Conservation (phyloP, 2,888 invertebrate genomes). For the Spisula solida region DNA sequence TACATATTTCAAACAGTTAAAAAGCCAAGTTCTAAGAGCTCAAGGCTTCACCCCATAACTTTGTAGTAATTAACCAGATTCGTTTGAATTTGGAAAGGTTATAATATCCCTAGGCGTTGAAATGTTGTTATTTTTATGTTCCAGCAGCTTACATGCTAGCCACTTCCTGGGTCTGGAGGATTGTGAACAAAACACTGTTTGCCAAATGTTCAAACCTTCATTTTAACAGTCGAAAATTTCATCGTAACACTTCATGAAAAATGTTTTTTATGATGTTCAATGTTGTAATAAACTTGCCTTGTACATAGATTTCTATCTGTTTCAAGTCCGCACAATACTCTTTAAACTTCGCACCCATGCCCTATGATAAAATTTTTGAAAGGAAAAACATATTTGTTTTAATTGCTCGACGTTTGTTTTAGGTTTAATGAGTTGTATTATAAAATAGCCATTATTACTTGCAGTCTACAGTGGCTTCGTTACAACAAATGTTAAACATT, state of each 20-base stretch:
- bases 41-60: slow-evolving; percentile 34
- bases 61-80: slow-evolving; percentile 46
- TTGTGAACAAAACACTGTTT: slow-evolving; percentile 36
- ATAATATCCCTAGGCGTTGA: slow-evolving; percentile 24
- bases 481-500: slow-evolving; percentile 47
- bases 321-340: slow-evolving; percentile 40
- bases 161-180: slow-evolving; percentile 48
- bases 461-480: slow-evolving; percentile 18
- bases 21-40: slow-evolving; percentile 40
- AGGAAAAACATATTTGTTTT: slow-evolving; percentile 54
- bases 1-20: slow-evolving; percentile 54
- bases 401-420: slow-evolving; percentile 51
- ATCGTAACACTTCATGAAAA: slow-evolving; percentile 55
- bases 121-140: slow-evolving; percentile 34
- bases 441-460: slow-evolving; percentile 45
- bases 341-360: slow-evolving; percentile 40
- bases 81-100: slow-evolving; percentile 54
- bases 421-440: slow-evolving; percentile 37
- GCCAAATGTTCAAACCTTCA: slow-evolving; percentile 54
- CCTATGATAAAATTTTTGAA: slow-evolving; percentile 41
- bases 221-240: slow-evolving; percentile 60
- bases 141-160: slow-evolving; percentile 33
- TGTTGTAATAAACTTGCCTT: slow-evolving; percentile 48
- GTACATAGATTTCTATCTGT: slow-evolving; percentile 43
- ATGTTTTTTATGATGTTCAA: slow-evolving; percentile 54